Conservation (phyloP, 2,797 vertebrate species). For the Semaprochilodus insignis region DNA sequence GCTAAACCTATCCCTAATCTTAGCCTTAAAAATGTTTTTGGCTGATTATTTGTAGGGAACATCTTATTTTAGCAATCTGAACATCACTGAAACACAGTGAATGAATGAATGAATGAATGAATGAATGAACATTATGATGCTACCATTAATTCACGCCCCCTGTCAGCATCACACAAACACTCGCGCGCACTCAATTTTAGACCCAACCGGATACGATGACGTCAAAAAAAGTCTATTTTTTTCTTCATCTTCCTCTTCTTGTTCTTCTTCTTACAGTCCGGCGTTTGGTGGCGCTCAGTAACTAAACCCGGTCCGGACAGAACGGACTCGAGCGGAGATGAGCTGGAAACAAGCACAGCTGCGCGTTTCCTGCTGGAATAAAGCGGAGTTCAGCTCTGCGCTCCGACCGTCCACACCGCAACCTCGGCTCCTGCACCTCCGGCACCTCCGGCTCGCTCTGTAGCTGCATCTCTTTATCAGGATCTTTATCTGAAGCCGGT, state of each 20-base stretch:
- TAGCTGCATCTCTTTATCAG: not conserved
- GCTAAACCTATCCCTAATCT: no score
- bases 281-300: constrained; percentile 31
- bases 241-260: no score
- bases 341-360: not conserved
- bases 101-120: not conserved
- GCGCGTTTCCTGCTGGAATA: not conserved
- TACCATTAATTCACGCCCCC: no score
- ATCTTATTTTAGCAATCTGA: no score
- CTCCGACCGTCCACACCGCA: not conserved
- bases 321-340: not conserved
- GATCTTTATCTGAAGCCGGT: not conserved
- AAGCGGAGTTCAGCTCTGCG: not conserved
- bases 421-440: not conserved
- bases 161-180: not conserved
- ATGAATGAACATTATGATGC: not conserved
- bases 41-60: no score
- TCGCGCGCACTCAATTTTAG: not conserved
- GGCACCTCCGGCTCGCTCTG: not conserved
- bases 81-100: not conserved
- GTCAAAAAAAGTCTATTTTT: not conserved
- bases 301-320: not conserved
- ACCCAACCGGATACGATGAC: constrained; percentile 13
- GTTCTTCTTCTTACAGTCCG: not conserved
- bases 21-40: no score